phyloP scores from a whole-genome alignment of 2,888 invertebrate genomes.

The Nomada ruficornis region DNA sequence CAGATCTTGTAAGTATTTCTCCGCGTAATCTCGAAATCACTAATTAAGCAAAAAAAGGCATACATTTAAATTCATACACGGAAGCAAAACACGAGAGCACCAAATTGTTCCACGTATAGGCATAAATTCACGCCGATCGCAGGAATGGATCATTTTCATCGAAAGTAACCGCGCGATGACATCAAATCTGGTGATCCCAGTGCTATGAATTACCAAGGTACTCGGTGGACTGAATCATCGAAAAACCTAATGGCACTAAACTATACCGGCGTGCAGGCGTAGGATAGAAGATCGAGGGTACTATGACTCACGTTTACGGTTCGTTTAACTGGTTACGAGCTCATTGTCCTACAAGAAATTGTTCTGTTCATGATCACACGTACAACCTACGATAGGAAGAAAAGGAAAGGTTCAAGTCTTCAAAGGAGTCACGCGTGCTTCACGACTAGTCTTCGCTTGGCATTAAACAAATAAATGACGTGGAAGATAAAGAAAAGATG shows the following conservation, averaged over 20 bases:
- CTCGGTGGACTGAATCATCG: conserved; percentile 51
- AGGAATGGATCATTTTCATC: conserved; percentile 15
- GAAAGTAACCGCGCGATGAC: conserved; percentile 21
- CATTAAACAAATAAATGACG: background rate
- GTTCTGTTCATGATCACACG: conserved; percentile 27
- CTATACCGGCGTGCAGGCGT: conserved; percentile 31
- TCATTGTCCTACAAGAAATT: conserved; percentile 52
- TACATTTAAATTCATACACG: background rate
- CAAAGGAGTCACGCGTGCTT: too few species aligned
- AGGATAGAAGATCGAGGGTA: conserved; percentile 40
- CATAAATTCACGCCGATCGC: background rate
- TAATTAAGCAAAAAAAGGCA: background rate
- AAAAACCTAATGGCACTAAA: conserved; percentile 53
- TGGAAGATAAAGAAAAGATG: too few species aligned
- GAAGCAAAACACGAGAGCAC: background rate
- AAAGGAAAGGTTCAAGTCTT: background rate
- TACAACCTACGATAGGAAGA: background rate
- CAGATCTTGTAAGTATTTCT: too few species aligned
- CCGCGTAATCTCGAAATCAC: background rate
- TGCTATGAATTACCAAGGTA: conserved; percentile 17
- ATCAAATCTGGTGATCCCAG: background rate
- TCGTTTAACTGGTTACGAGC: conserved; percentile 61
- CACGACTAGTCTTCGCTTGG: background rate
- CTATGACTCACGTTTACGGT: conserved; percentile 56
- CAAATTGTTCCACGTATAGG: background rate